Evolutionary conservation across 2,113 vertebrate genomes (phyloP).

Genomic region (Grus americana): DNA sequence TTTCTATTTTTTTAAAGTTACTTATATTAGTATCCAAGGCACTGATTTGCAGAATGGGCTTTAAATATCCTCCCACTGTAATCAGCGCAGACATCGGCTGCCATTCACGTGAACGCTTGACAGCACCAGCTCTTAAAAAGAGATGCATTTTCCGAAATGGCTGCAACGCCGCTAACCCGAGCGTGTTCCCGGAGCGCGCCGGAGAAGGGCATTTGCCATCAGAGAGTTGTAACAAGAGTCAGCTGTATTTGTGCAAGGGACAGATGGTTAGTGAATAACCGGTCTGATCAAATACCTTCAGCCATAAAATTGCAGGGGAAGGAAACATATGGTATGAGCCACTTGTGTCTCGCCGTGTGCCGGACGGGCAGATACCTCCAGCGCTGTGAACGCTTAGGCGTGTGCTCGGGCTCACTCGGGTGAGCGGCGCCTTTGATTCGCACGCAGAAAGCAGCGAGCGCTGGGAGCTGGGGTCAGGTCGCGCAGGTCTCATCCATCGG

Average conservation of each 20-base stretch:
- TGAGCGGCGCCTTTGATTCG: not conserved
- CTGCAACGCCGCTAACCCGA: not conserved
- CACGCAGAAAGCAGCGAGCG: not conserved
- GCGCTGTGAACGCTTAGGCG: not conserved
- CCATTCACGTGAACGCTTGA: not conserved
- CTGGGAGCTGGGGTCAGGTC: not conserved
- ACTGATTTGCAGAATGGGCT: constrained; percentile 28
- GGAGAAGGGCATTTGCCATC: not conserved
- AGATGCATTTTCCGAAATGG: not conserved
- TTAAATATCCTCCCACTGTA: not conserved
- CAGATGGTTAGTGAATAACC: not conserved
- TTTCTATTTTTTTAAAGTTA: constrained; percentile 21
- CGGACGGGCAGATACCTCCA: not conserved
- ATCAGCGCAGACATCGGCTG: not conserved
- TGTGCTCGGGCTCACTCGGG: fast-evolving
- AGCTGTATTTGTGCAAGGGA: constrained; percentile 1
- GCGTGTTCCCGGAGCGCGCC: not conserved
- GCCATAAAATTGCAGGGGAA: not conserved
- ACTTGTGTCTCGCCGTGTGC: not conserved
- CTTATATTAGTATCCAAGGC: constrained; percentile 44
- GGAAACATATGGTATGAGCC: constrained; percentile 9
- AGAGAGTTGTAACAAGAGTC: not conserved
- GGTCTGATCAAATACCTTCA: constrained; percentile 24
- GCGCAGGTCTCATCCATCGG: not conserved
- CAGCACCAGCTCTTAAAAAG: not conserved